Evolutionary conservation across 2,797 vertebrate species (phyloP).

Genomic region (Propithecus deckenii): DNA sequence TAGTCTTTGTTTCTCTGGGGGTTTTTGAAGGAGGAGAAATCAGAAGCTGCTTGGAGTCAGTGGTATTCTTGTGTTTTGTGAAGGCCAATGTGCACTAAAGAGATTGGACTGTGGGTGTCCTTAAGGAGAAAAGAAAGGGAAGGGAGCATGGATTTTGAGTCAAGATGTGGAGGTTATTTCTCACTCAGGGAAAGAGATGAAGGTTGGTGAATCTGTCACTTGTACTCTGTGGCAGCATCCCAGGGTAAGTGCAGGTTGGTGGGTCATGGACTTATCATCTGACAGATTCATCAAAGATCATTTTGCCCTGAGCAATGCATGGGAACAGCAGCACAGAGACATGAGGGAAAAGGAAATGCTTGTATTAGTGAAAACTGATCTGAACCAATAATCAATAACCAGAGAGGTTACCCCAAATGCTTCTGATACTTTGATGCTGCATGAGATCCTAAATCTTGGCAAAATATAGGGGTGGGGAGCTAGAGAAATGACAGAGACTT

Average conservation of each 20-base stretch:
- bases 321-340: not conserved
- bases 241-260: not conserved
- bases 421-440: not conserved
- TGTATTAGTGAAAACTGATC: not conserved
- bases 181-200: not conserved
- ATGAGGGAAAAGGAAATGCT: not conserved
- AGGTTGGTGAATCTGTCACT: not conserved
- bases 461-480: not conserved
- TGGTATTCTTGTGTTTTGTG: not conserved
- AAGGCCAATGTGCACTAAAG: not conserved
- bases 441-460: not conserved
- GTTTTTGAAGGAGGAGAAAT: not conserved
- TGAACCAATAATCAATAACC: not conserved
- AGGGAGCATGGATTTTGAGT: not conserved
- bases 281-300: not conserved
- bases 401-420: not conserved
- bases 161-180: not conserved
- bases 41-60: not conserved
- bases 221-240: not conserved
- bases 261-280: not conserved
- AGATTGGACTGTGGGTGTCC: not conserved
- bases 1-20: not conserved
- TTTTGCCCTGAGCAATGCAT: not conserved
- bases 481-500: not conserved
- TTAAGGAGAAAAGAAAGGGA: not conserved